Conservation (phyloP, 2,888 invertebrate genomes). For the Polylopha cassiicola region DNA sequence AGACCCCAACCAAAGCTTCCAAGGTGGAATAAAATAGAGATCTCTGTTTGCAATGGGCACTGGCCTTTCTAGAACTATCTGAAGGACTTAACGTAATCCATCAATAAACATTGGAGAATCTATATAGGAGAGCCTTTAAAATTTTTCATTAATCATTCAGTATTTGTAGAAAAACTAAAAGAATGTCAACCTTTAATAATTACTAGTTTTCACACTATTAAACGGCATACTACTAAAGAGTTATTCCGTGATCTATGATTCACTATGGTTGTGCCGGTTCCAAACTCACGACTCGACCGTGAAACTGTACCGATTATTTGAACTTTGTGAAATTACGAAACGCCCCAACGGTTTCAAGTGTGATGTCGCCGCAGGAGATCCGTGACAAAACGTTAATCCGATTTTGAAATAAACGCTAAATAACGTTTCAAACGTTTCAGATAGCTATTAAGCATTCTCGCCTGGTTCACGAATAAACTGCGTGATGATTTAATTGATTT, state of each 20-base stretch:
- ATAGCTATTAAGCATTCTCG: too few species aligned
- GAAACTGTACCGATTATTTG: conserved; percentile 42
- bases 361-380: conserved; percentile 49
- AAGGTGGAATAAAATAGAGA: too few species aligned
- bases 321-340: conserved; percentile 38
- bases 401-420: conserved; percentile 32
- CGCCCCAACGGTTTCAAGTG: conserved; percentile 48
- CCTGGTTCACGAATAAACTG: too few species aligned
- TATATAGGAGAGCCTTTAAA: too few species aligned
- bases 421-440: conserved; percentile 3
- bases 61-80: too few species aligned
- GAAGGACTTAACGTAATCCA: too few species aligned
- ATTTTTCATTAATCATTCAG: too few species aligned
- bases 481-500: conserved; percentile 26
- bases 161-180: too few species aligned
- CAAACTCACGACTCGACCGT: conserved; percentile 38
- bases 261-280: conserved; percentile 36
- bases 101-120: too few species aligned
- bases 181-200: too few species aligned
- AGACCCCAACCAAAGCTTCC: too few species aligned
- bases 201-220: conserved; percentile 24
- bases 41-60: too few species aligned
- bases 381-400: conserved; percentile 53
- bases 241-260: conserved; percentile 55
- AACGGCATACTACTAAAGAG: conserved; percentile 25